Conservation (phyloP, 2,797 vertebrate genomes). For the Leptoclinus maculatus region DNA sequence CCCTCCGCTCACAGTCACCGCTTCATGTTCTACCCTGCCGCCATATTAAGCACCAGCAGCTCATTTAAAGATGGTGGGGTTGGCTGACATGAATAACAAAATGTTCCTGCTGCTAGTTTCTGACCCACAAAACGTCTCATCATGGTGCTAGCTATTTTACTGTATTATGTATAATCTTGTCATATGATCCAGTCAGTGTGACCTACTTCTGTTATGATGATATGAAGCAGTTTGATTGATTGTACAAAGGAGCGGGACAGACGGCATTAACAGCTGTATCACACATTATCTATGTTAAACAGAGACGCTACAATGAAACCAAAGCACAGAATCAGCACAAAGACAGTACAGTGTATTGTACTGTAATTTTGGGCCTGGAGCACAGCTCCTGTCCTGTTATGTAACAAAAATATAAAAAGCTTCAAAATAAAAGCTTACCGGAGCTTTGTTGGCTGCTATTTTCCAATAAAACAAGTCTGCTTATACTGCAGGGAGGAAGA, state of each 20-base stretch:
- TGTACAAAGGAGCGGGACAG: slow-evolving; percentile 17
- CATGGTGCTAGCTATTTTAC: slow-evolving; percentile 10
- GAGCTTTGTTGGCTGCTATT: neutral
- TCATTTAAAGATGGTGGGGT: neutral
- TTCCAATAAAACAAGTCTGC: neutral
- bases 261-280: slow-evolving; percentile 16
- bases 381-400: neutral
- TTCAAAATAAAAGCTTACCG: neutral
- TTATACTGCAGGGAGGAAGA: neutral
- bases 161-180: slow-evolving; percentile 47
- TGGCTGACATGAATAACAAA: slow-evolving; percentile 18
- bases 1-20: slow-evolving; percentile 4
- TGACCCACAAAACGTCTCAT: slow-evolving; percentile 19
- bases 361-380: neutral
- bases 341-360: neutral
- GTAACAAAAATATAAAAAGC: neutral
- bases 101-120: slow-evolving; percentile 8
- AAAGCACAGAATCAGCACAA: neutral
- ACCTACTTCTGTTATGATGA: slow-evolving; percentile 52
- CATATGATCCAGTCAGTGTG: slow-evolving; percentile 43
- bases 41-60: slow-evolving; percentile 10
- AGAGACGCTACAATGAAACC: neutral
- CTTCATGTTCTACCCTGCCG: neutral
- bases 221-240: slow-evolving; percentile 39
- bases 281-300: slow-evolving; percentile 13